phyloP scores from a whole-genome alignment of 2,888 invertebrate genomes.

The Neoascia interrupta region DNA sequence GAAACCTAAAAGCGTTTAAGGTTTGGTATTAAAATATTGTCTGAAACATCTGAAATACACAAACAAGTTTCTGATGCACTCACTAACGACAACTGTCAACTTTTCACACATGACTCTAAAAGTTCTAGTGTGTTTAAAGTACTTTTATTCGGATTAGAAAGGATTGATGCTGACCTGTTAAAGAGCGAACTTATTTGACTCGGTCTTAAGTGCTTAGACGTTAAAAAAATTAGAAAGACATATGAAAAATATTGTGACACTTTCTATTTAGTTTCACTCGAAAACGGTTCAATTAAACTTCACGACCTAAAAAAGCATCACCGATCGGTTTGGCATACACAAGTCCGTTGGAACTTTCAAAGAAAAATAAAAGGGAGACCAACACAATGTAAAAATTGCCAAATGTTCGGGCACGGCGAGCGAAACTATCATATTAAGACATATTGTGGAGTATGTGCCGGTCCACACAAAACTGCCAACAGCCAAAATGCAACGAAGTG shows the following conservation, averaged over 20 bases:
- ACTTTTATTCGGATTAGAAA: background rate
- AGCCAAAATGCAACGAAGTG: slow-evolving; percentile 35
- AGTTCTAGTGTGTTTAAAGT: background rate
- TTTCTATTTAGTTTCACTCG: background rate
- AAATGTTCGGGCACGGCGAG: background rate
- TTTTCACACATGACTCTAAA: background rate
- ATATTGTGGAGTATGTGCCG: slow-evolving; percentile 51
- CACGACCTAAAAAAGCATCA: background rate
- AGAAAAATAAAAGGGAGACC: background rate
- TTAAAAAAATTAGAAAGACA: background rate
- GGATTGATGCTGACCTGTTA: background rate
- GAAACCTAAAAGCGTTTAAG: too few species aligned
- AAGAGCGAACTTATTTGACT: background rate
- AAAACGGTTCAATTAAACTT: background rate
- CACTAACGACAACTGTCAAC: background rate
- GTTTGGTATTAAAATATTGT: too few species aligned
- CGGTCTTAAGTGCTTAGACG: background rate
- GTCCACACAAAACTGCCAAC: background rate
- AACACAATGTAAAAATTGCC: background rate
- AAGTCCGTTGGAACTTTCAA: background rate
- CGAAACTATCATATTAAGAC: slow-evolving; percentile 21
- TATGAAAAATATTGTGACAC: background rate
- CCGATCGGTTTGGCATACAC: background rate
- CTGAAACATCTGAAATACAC: too few species aligned
- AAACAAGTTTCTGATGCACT: too few species aligned